Evolutionary conservation across 2,888 invertebrate genomes (phyloP).

Genomic region (Drosophila borealis): DNA sequence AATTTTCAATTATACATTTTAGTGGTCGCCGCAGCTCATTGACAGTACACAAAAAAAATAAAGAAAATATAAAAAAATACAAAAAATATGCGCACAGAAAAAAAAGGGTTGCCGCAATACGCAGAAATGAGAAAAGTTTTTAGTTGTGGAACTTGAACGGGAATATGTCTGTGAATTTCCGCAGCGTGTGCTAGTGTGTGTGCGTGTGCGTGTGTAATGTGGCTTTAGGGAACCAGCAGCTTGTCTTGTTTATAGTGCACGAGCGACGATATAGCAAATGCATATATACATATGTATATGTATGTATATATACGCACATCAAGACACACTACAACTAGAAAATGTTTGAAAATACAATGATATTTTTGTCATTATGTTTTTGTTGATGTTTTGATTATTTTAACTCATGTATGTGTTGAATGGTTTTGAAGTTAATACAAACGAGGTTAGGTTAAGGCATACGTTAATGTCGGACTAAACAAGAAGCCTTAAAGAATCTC

Average conservation of each 20-base stretch:
- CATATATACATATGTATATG: background rate
- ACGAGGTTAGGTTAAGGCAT: background rate
- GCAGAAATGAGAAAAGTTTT: constrained; percentile 71
- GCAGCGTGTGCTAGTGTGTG: constrained; percentile 16
- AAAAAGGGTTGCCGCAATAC: constrained; percentile 41
- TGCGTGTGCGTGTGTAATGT: constrained; percentile 7
- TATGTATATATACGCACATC: too few relatives aligned
- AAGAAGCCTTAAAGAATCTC: background rate
- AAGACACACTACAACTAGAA: too few relatives aligned
- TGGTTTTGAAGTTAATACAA: too few relatives aligned
- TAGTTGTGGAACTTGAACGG: constrained; percentile 30
- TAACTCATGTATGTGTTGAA: background rate
- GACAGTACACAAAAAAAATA: constrained; percentile 48
- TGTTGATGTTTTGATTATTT: background rate
- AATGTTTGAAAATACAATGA: too few relatives aligned
- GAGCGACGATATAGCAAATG: constrained; percentile 8
- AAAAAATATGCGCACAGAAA: constrained; percentile 1
- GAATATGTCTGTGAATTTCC: constrained; percentile 34
- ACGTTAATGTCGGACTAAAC: background rate
- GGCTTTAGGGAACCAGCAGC: constrained; percentile 18
- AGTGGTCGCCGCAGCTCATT: constrained; percentile 67
- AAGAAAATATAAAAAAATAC: constrained; percentile 11
- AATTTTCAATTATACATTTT: constrained; percentile 77
- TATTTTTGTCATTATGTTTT: too few relatives aligned
- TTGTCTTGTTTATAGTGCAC: constrained; percentile 4